Evolutionary conservation across 2,888 invertebrate genomes (phyloP).

Genomic region (Sipunculus nudus): DNA sequence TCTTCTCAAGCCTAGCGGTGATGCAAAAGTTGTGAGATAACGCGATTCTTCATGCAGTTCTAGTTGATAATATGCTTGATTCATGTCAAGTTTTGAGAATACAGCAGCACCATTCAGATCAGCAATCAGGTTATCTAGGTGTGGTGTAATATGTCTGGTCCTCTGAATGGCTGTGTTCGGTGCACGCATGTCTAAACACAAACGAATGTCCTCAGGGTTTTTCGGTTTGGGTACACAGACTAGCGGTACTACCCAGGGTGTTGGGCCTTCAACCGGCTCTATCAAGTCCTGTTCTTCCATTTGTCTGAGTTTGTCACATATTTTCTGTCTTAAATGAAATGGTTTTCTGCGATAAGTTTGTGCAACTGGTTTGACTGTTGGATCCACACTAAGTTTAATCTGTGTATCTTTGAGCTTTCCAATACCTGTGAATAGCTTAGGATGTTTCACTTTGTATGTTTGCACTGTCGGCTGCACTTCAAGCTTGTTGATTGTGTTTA

Average conservation of each 20-base stretch:
- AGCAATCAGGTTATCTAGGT: conserved; percentile 9
- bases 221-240: conserved; percentile 14
- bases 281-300: conserved; percentile 8
- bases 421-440: conserved; percentile 6
- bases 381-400: conserved; percentile 1
- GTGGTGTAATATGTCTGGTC: conserved; percentile 10
- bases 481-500: too few relatives aligned
- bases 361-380: conserved; percentile 1
- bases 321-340: neutral
- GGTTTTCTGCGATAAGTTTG: neutral
- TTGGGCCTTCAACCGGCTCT: conserved; percentile 12
- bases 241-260: conserved; percentile 17
- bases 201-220: conserved; percentile 30
- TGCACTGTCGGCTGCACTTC: too few relatives aligned
- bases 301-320: conserved; percentile 3
- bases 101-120: conserved; percentile 19
- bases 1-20: conserved; percentile 25
- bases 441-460: too few relatives aligned
- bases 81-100: conserved; percentile 17
- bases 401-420: conserved; percentile 10
- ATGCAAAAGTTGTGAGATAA: conserved; percentile 33
- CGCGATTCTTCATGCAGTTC: conserved; percentile 15
- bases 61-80: conserved; percentile 12
- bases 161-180: conserved; percentile 39
- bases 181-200: conserved; percentile 44